These are phyloP conservation scores for Adineta ricciae DNA, from an alignment of 2,888 invertebrate genomes.

Conservation along the genomic window DNA sequence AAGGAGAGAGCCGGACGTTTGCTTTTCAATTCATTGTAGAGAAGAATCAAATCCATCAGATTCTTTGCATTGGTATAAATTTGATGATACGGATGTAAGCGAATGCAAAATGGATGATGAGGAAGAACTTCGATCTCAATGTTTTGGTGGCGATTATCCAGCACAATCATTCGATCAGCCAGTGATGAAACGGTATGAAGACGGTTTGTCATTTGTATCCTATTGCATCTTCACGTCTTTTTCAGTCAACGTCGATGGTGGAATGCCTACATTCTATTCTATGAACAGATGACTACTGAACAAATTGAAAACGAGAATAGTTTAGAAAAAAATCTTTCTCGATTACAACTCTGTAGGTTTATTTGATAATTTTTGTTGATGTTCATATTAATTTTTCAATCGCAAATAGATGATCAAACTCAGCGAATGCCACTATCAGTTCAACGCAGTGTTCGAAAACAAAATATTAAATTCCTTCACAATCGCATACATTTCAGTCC, in stretches of 20 bases:
- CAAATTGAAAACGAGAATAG: background rate
- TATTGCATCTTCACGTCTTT: background rate
- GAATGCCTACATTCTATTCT: conserved; percentile 97
- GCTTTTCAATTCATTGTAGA: background rate
- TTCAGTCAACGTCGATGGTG: conserved; percentile 86
- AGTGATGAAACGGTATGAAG: conserved; percentile 1
- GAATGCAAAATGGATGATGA: conserved; percentile 88
- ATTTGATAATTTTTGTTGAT: background rate
- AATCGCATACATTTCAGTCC: conserved; percentile 84
- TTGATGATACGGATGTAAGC: conserved; percentile 88
- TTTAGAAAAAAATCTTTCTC: background rate
- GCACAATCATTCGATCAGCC: conserved; percentile 21
- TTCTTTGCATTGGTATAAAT: conserved; percentile 74
- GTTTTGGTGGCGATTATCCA: conserved; percentile 92
- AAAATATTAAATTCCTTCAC: conserved; percentile 90
- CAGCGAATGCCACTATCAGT: conserved; percentile 76
- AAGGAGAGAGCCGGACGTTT: background rate
- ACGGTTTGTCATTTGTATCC: background rate
- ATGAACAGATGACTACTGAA: conserved; percentile 61
- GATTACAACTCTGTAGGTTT: background rate
- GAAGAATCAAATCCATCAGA: background rate
- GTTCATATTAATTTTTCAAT: background rate
- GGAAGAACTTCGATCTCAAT: conserved; percentile 92
- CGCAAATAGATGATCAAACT: background rate
- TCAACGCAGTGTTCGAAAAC: conserved; percentile 78